phyloP scores from a whole-genome alignment of 1,140 invertebrate species.

The Dryas iulia region DNA sequence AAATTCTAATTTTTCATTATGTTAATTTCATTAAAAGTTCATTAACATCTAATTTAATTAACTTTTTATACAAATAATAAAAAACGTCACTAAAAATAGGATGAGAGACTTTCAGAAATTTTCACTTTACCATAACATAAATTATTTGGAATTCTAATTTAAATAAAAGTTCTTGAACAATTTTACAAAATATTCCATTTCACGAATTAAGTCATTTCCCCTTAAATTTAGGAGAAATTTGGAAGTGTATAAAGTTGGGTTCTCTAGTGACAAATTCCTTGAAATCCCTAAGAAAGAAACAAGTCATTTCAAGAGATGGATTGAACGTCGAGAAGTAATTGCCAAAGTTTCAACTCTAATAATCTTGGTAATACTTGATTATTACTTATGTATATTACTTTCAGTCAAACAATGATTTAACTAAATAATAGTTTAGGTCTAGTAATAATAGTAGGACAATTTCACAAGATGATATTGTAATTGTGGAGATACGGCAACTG shows the following conservation, averaged over 20 bases:
- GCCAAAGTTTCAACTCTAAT: neutral
- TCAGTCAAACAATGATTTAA: neutral
- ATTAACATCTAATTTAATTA: no score
- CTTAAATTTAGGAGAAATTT: neutral
- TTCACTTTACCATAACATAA: no score
- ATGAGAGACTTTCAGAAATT: no score
- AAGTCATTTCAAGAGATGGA: neutral
- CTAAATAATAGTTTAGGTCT: neutral
- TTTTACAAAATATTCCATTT: neutral
- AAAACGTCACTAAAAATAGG: no score
- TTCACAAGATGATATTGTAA: neutral
- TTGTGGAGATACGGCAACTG: neutral
- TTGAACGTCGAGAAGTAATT: neutral
- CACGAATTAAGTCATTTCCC: neutral
- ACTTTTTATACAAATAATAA: no score
- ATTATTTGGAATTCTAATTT: neutral
- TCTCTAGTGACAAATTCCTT: neutral
- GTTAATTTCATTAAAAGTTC: no score
- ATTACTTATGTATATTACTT: neutral
- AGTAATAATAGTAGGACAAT: neutral
- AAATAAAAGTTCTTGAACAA: neutral
- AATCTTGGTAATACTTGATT: constrained; percentile 4
- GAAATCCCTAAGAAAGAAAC: neutral
- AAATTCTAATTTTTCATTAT: no score
- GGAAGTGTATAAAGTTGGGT: neutral